A percentile compares a stretch with the other conserved stretches of the same genome.
These are phyloP conservation scores for Sebastes oblongus DNA, from an alignment of 2,797 vertebrate species.

Conservation along the genomic window DNA sequence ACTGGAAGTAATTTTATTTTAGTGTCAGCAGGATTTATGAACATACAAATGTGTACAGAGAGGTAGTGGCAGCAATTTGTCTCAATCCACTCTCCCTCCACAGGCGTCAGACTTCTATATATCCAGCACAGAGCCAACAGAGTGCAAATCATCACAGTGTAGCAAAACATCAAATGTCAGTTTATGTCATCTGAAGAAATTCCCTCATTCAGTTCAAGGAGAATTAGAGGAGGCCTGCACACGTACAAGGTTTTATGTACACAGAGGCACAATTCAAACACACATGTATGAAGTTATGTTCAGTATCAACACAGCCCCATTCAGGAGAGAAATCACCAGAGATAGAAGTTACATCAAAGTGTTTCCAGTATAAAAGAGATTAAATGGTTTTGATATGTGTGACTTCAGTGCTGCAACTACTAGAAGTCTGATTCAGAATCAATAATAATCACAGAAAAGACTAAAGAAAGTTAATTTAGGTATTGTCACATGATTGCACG, in stretches of 20 bases:
- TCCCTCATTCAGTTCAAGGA: constrained; percentile 36
- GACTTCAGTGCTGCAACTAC: constrained; percentile 4
- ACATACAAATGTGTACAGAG: constrained; percentile 70
- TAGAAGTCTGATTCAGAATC: constrained; percentile 1
- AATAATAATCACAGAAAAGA: constrained; percentile 6
- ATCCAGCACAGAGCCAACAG: constrained; percentile 32
- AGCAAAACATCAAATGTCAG: constrained; percentile 80
- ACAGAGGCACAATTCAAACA: constrained; percentile 31
- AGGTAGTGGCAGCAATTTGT: constrained; percentile 81
- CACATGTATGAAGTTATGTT: constrained; percentile 12
- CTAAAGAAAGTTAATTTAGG: background rate
- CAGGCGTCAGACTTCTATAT: constrained; percentile 18
- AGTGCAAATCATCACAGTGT: constrained; percentile 81
- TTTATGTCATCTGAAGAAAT: constrained; percentile 41
- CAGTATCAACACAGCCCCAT: constrained; percentile 47
- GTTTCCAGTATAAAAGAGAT: constrained; percentile 31
- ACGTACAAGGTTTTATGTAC: constrained; percentile 1
- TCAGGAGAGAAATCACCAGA: constrained; percentile 2
- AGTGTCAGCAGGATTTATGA: constrained; percentile 78
- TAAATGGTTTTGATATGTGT: constrained; percentile 10
- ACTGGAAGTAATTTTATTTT: constrained; percentile 76
- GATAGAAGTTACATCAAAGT: background rate
- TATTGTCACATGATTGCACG: constrained; percentile 1
- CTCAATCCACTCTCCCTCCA: constrained; percentile 55
- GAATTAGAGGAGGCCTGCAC: background rate